Evolutionary conservation across 2,113 vertebrate genomes (phyloP), one percentile per base, ranked within the genome.

Genomic region (Cygnus atratus): DNA sequence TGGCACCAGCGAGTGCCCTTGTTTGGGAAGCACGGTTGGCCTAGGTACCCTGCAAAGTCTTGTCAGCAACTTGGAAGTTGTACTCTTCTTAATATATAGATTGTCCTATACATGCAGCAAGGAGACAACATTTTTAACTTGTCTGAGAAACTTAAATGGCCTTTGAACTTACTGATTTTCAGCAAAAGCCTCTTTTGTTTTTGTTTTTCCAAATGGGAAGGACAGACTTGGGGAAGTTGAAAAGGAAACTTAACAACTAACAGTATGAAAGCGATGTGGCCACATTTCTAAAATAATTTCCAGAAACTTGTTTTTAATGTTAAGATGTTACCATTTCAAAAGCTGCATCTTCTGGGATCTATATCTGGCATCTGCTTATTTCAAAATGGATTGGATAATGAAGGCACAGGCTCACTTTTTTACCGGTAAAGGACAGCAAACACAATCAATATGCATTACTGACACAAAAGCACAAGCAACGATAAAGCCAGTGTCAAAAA

Each of bases 321-420:
- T 84, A 72, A 78, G 52, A 93, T 79, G 46, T 1, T 68, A 24
- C 25, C 46, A 75, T 89, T 92, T 79, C 37, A 76, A 94, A 96
- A 92, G 82, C 57, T 93, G 76, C 76, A 93, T 95, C 96, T 73
- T 88, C 70, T 79, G 94, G 61, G 67, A 68, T 91, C 87, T 94
- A 94, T 43, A 95, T 46, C 82, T 91, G 87, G 90, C 95, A 95
- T 97, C 72, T 91, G 95, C 48, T 92, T 90, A 86, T 75, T 95
- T 95, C 4, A 13, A 89, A 95, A 96, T 67, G 63, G 85, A 87
- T 88, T 97, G 96, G 95, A 92, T 87, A 96, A 97, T 92, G 95
- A 98, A 97, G 97, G 97, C 97, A 98, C 97, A 96, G 96, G 90
- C 87, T 97, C 95, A 96, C 93, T 93, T 93, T 95, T 92, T 72